phyloP scores from a whole-genome alignment of 2,797 vertebrate species.

The Pangasius djambal region DNA sequence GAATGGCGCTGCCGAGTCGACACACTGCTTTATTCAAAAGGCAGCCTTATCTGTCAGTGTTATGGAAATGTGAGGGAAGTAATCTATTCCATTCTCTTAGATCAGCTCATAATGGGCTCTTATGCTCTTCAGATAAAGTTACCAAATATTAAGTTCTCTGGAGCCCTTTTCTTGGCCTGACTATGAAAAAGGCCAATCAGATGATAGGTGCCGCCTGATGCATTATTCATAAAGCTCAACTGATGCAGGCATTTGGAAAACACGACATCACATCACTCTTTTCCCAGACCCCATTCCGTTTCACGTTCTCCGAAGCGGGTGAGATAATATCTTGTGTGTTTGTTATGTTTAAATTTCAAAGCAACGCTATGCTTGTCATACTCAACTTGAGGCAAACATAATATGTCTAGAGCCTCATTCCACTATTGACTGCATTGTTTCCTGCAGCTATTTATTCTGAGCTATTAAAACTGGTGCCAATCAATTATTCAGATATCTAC shows the following conservation, averaged over 20 bases:
- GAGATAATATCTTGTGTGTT: conserved; percentile 16
- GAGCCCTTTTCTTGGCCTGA: conserved; percentile 25
- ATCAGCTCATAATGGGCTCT: conserved; percentile 36
- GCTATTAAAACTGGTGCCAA: conserved; percentile 3
- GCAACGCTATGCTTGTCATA: not conserved
- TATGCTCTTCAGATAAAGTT: conserved; percentile 31
- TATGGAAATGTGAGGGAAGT: conserved; percentile 26
- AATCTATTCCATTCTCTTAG: conserved; percentile 18
- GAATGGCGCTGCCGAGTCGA: not conserved
- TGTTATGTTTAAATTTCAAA: conserved; percentile 15
- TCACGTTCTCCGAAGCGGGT: conserved; percentile 1
- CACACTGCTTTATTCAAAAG: conserved; percentile 12
- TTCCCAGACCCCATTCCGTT: conserved; percentile 18
- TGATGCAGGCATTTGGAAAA: conserved; percentile 31
- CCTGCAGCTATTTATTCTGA: conserved; percentile 6
- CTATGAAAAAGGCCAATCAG: conserved; percentile 33
- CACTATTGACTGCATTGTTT: conserved; percentile 5
- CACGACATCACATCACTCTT: conserved; percentile 29
- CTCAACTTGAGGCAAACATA: not conserved
- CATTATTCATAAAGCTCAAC: conserved; percentile 51
- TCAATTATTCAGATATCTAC: conserved; percentile 30
- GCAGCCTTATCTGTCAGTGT: conserved; percentile 25
- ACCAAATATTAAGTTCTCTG: conserved; percentile 34
- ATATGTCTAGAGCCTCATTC: not conserved
- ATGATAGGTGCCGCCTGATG: conserved; percentile 32